These are phyloP conservation scores for Babyrousa celebensis DNA, from an alignment of 2,797 vertebrate genomes.

Conservation along the genomic window DNA sequence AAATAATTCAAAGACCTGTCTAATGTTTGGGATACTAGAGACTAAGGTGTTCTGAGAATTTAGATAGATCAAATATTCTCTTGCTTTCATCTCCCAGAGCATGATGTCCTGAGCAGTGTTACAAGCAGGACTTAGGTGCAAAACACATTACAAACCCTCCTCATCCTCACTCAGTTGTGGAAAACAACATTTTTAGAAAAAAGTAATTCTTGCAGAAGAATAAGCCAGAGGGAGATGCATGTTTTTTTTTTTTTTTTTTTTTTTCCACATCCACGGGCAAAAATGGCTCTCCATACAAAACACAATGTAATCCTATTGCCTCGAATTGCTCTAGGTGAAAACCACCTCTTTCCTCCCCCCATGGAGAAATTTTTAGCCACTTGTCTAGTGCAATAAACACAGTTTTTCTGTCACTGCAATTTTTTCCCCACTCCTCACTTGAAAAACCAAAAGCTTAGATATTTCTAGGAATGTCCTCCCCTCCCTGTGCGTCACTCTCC, in stretches of 20 bases:
- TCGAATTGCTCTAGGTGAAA: background rate
- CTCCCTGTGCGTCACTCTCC: fast-evolving
- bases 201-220: background rate
- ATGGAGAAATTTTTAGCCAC: slow-evolving; percentile 2
- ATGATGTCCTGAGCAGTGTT: background rate
- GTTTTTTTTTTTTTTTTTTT: too few relatives aligned
- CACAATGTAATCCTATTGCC: background rate
- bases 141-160: background rate
- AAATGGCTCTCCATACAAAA: background rate
- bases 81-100: background rate
- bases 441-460: slow-evolving; percentile 21
- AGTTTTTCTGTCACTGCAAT: slow-evolving; percentile 2
- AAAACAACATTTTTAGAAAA: background rate
- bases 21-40: slow-evolving; percentile 39
- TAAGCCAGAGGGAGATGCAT: background rate
- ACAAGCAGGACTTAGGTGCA: background rate
- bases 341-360: background rate
- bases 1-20: background rate
- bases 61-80: background rate
- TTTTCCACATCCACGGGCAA: background rate
- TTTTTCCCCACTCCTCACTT: background rate
- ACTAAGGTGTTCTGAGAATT: slow-evolving; percentile 41
- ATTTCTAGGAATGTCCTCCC: background rate
- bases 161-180: background rate
- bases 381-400: background rate